Conservation (phyloP, 2,888 invertebrate species). For the Lasioglossum malachurum region DNA sequence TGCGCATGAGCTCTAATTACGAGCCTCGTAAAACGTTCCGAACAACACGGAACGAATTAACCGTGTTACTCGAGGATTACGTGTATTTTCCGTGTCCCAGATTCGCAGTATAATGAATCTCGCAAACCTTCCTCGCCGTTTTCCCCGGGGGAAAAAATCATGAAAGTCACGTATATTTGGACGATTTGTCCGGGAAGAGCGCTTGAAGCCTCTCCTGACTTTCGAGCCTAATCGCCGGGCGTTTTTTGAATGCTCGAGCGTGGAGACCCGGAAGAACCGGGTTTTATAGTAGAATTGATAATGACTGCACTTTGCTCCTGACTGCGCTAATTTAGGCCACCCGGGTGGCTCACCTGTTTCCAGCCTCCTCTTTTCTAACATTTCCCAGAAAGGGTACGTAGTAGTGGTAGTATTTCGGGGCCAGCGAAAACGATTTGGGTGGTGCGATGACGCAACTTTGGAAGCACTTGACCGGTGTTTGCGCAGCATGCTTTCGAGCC, state of each 20-base stretch:
- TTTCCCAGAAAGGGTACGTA: not conserved
- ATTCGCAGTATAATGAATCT: not conserved
- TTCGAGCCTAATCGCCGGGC: not conserved
- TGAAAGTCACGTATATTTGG: not conserved
- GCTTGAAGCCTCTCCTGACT: not conserved
- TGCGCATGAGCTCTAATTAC: not conserved
- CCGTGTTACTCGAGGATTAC: not conserved
- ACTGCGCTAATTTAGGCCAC: constrained; percentile 8
- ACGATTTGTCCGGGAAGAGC: not conserved
- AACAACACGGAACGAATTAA: constrained; percentile 3
- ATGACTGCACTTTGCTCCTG: not conserved
- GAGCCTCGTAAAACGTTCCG: not conserved
- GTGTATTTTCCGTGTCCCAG: not conserved
- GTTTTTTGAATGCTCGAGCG: not conserved
- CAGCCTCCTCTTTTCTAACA: not conserved
- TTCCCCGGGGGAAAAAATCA: not conserved
- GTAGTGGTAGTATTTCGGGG: not conserved
- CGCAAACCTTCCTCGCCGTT: not conserved
- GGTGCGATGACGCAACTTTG: not conserved
- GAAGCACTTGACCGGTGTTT: constrained; percentile 14
- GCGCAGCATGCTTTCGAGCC: constrained; percentile 12
- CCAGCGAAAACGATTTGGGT: not conserved
- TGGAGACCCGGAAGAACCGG: not conserved
- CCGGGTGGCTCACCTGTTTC: constrained; percentile 1
- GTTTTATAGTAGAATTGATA: not conserved